A percentile compares a stretch with the other conserved stretches of the same genome.
Evolutionary conservation across 2,888 invertebrate species (phyloP).

Genomic region (Agonopterix heracliana): DNA sequence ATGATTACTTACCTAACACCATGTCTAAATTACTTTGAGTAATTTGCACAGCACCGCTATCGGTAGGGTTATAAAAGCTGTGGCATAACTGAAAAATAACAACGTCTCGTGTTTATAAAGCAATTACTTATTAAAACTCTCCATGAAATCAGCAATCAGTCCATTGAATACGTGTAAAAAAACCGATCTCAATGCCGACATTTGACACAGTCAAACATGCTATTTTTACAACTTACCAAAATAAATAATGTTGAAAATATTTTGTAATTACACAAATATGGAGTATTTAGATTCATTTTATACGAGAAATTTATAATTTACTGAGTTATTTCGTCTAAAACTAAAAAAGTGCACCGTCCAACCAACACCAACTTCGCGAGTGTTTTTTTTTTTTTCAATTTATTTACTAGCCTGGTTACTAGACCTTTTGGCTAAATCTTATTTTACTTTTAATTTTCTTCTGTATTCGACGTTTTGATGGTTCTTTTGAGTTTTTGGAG

Average conservation of each 20-base stretch:
- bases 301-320: slow-evolving; percentile 7
- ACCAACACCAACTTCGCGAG: too few species aligned
- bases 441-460: too few species aligned
- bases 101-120: slow-evolving; percentile 32
- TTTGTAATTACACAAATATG: slow-evolving; percentile 42
- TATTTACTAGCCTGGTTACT: too few species aligned
- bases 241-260: slow-evolving; percentile 41
- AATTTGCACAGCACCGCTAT: slow-evolving; percentile 89
- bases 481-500: too few species aligned
- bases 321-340: too few species aligned
- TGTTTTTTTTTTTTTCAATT: too few species aligned
- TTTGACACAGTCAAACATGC: neutral
- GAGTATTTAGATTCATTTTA: slow-evolving; percentile 39
- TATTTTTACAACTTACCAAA: slow-evolving; percentile 44
- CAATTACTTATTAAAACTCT: slow-evolving; percentile 53
- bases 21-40: slow-evolving; percentile 88
- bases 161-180: slow-evolving; percentile 25
- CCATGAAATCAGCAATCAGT: slow-evolving; percentile 56
- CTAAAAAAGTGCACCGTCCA: too few species aligned
- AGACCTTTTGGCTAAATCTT: too few species aligned
- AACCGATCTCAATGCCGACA: slow-evolving; percentile 7
- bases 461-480: too few species aligned
- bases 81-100: slow-evolving; percentile 69
- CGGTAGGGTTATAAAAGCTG: slow-evolving; percentile 83
- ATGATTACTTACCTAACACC: slow-evolving; percentile 82